Base-by-base conservation (phyloP, 1,140 invertebrate species). In the Solenopsis invicta region DNA sequence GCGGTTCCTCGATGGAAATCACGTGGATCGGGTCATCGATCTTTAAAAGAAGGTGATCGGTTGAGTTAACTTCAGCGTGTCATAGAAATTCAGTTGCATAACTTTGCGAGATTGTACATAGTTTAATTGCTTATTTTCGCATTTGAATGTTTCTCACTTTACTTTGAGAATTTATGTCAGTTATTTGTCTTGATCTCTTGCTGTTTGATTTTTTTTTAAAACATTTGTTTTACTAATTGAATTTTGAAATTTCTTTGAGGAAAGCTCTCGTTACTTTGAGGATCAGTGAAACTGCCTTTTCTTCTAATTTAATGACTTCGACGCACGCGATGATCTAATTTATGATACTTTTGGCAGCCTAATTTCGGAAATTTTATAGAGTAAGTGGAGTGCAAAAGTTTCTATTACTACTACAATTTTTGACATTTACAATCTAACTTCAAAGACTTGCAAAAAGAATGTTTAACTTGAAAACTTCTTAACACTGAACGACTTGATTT, bases 1-100 rank as follows among this genome's bases (percentile, higher is more conserved):
- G 91, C 64, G 94, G 92, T 87, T 95, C 94, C 76, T 96, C 96
- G 89, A 97, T 96, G 71, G 96, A 96, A 87, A 97, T 97, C 80
- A 97, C 96, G 92, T 97, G 96, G 78, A 97, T 96, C 24, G 96
- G 96, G 94, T 97, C 96, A 92, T 96, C 96, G 88, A 96, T 96
- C 96, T 96, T 95, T n/a, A 80, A 89, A 75, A 78, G 21, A 37
- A 91, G 59, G 81, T 24, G 13, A 54, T 61, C 45, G 45, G 72
- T n/a, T 77, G 64, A 69, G 24, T 88, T 74, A 84, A 41, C 29
- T 72, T 81, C 29, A 3, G 29, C 50, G 52, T 80, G 29, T 56
- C 34, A 41, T 41, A 29, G 59, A 34, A 34, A 76, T 41, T 76
- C n/a, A 16, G 29, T 52, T 80, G 13, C 45, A 64, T 37, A 78